Conservation (phyloP, 2,888 invertebrate species). For the Athetis lepigone region DNA sequence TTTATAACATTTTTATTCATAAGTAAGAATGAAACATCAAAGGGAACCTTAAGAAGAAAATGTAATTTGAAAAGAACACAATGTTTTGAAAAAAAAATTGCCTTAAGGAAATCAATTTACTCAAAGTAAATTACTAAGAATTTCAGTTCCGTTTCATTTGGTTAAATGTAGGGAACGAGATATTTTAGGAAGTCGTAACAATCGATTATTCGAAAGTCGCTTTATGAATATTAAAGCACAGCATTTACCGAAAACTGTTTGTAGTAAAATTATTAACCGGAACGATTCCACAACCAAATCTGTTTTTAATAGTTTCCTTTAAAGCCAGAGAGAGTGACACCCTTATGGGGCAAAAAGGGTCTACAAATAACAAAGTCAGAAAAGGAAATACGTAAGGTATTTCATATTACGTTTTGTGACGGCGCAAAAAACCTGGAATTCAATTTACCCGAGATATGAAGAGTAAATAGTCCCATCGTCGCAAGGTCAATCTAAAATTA, state of each 20-base stretch:
- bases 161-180: conserved; percentile 7
- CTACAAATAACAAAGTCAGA: not conserved
- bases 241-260: conserved; percentile 6
- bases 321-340: too few relatives aligned
- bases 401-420: conserved; percentile 3
- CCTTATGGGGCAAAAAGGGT: conserved; percentile 1
- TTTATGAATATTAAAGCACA: conserved; percentile 41
- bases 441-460: conserved; percentile 43
- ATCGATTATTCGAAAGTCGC: conserved; percentile 30
- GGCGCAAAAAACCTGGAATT: conserved; percentile 23
- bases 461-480: conserved; percentile 41
- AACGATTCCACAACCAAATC: conserved; percentile 38
- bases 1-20: too few relatives aligned
- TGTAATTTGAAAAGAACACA: not conserved
- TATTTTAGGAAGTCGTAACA: conserved; percentile 41
- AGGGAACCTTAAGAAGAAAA: not conserved
- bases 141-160: conserved; percentile 11
- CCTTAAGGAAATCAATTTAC: conserved; percentile 26
- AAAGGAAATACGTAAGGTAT: conserved; percentile 4
- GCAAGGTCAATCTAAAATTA: conserved; percentile 48
- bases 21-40: too few relatives aligned
- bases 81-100: conserved; percentile 18
- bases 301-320: conserved; percentile 40
- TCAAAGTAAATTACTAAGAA: conserved; percentile 14
- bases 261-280: conserved; percentile 32